Percentiles rank a stretch among this genome's conserved stretches.
phyloP scores from a whole-genome alignment of 1,140 invertebrate genomes.

The Drosophila ironensis region DNA sequence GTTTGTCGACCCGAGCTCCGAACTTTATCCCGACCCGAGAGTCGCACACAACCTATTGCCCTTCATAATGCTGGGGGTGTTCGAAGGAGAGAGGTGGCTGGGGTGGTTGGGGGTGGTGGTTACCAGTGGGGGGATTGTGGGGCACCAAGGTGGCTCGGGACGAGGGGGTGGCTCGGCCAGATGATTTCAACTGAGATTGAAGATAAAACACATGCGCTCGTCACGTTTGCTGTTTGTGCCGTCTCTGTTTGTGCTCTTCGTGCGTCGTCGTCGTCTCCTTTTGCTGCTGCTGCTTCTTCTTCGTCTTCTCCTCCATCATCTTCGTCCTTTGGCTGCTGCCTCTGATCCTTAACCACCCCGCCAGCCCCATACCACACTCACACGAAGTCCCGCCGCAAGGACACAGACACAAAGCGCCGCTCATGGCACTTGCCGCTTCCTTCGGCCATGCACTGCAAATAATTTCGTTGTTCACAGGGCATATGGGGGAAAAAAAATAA shows the following conservation, averaged over 20 bases:
- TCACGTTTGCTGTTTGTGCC: conserved; percentile 67
- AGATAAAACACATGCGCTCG: conserved; percentile 80
- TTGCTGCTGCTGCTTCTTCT: not conserved
- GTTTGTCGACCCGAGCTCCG: conserved; percentile 43
- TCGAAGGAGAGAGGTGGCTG: not conserved
- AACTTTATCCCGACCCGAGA: conserved; percentile 41
- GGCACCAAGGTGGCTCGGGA: no score
- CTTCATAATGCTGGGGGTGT: conserved; percentile 51
- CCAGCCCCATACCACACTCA: not conserved
- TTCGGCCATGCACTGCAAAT: conserved; percentile 24
- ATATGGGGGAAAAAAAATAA: conserved; percentile 56
- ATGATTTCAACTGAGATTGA: conserved; percentile 76
- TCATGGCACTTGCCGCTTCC: conserved; percentile 72
- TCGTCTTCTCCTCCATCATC: not conserved
- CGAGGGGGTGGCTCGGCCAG: conserved; percentile 33
- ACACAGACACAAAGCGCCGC: conserved; percentile 54
- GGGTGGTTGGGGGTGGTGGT: not conserved
- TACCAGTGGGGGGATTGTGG: not conserved
- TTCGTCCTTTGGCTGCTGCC: conserved; percentile 5
- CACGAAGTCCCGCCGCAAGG: conserved; percentile 24
- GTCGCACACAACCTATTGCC: conserved; percentile 67
- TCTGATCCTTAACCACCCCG: conserved; percentile 4
- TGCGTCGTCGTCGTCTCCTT: conserved; percentile 12
- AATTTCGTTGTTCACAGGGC: not conserved
- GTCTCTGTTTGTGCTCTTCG: conserved; percentile 54